Evolutionary conservation across 2,797 vertebrate genomes (phyloP), one percentile per base, ranked within the genome.

Genomic region (Chromis chromis): DNA sequence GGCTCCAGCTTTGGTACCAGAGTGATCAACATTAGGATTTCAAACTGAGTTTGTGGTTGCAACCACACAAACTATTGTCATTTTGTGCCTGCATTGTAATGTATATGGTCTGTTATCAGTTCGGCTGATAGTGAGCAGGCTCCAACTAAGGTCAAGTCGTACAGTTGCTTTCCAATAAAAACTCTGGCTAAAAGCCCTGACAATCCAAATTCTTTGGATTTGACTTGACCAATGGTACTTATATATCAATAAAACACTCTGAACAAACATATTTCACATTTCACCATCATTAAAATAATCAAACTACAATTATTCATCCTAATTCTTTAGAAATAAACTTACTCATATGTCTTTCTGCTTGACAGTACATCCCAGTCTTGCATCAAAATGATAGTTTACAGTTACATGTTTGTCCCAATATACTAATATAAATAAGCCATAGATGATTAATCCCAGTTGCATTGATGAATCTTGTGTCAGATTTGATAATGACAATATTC

Each of bases 331-430:
- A 70, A 68, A 65, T 59, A 14, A 77, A 27, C 48, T 57, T 2
- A 56, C 5, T 72, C 65, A 79, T 70, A 67, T 44, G 50, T 13
- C 25, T 54, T 59, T 53, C 7, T 19, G 31, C 57, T 68, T 70
- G 42, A 86, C 61, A 63, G 69, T 19, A 31, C 22, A 67, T 59
- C 52, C 59, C 12, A 4, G 62, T 13, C 62, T 39, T 46, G 40
- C 54, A 53, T 76, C 6, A 72, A 63, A 42, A 42, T n/a, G 21
- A 78, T 59, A 56, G 52, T 44, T 70, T 57, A 65, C 27, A 54
- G 56, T 58, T 54, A 81, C 53, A 69, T 52, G 65, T 86, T 85
- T 79, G 61, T 78, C 61, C 55, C 74, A 75, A 75, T 66, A 67
- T 54, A 62, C 31, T 49, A 36, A 70, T 49, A 73, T 40, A 73